Conservation (phyloP, 2,888 invertebrate genomes). For the Mythimna pallens region DNA sequence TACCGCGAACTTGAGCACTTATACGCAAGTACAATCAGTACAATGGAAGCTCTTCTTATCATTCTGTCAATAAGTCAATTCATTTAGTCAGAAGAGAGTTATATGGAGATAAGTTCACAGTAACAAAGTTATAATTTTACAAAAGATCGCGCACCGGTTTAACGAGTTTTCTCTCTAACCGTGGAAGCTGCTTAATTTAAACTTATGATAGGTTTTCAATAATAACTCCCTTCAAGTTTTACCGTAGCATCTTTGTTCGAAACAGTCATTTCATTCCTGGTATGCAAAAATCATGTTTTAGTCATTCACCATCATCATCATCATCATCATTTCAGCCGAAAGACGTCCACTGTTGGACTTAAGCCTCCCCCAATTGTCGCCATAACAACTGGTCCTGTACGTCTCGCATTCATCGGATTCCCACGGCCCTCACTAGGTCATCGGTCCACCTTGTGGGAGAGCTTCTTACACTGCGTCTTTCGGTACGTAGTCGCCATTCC, state of each 20-base stretch:
- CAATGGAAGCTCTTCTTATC: conserved; percentile 38
- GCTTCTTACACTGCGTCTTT: too few species aligned
- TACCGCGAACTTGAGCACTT: conserved; percentile 35
- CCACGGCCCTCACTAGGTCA: too few species aligned
- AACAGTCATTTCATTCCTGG: too few species aligned
- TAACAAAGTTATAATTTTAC: conserved; percentile 70
- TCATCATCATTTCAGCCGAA: too few species aligned
- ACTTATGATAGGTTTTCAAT: conserved; percentile 71
- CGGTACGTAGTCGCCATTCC: too few species aligned
- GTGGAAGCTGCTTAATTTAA: conserved; percentile 68
- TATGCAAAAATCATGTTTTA: too few species aligned
- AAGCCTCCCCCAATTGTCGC: too few species aligned
- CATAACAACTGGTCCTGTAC: too few species aligned
- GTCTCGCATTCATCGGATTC: too few species aligned
- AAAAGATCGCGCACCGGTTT: conserved; percentile 67
- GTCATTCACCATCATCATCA: too few species aligned
- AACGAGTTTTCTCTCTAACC: conserved; percentile 71
- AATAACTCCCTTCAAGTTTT: conserved; percentile 48
- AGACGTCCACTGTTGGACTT: too few species aligned
- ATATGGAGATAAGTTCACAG: conserved; percentile 23
- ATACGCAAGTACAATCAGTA: conserved; percentile 27
- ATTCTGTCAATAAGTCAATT: conserved; percentile 55
- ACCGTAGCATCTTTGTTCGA: conserved; percentile 16
- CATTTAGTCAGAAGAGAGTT: conserved; percentile 48
- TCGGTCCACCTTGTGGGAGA: too few species aligned